Percentiles rank a stretch among this genome's conserved stretches.
These are phyloP conservation scores for Trachymyrmex cornetzi DNA, from an alignment of 1,140 invertebrate species.

Conservation along the genomic window DNA sequence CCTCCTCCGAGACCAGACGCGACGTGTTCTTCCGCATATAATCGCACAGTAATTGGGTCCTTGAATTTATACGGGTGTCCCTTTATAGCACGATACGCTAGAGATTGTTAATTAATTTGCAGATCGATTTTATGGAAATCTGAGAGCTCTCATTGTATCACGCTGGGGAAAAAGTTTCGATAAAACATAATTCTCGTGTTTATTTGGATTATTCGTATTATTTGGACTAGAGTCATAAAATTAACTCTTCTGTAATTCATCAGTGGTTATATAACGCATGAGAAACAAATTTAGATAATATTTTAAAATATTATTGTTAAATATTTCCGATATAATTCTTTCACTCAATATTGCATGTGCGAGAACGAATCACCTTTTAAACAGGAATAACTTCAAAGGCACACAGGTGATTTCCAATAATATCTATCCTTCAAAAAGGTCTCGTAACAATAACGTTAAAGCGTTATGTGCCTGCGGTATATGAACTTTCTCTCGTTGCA, in stretches of 20 bases:
- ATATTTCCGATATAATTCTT: constrained; percentile 10
- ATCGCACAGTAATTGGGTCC: constrained; percentile 44
- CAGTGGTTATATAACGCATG: neutral
- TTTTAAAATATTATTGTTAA: neutral
- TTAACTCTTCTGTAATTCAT: neutral
- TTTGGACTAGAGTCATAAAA: neutral
- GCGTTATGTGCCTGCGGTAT: neutral
- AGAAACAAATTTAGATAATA: neutral
- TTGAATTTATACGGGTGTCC: constrained; percentile 41
- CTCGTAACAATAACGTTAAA: no score
- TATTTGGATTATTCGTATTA: neutral
- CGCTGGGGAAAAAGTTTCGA: neutral
- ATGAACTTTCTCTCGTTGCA: constrained; percentile 49
- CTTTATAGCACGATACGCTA: neutral
- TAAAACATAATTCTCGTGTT: neutral
- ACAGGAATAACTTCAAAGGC: neutral
- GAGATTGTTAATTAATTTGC: constrained; percentile 48
- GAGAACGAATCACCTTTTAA: neutral
- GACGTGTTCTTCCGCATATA: constrained; percentile 53
- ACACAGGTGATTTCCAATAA: constrained; percentile 19
- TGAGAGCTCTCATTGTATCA: neutral
- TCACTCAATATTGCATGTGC: neutral
- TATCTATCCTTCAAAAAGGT: constrained; percentile 34
- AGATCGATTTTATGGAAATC: constrained; percentile 38
- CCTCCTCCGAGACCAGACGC: constrained; percentile 25